Conservation (phyloP, 2,113 vertebrate genomes). For the Nyctereutes procyonoides region DNA sequence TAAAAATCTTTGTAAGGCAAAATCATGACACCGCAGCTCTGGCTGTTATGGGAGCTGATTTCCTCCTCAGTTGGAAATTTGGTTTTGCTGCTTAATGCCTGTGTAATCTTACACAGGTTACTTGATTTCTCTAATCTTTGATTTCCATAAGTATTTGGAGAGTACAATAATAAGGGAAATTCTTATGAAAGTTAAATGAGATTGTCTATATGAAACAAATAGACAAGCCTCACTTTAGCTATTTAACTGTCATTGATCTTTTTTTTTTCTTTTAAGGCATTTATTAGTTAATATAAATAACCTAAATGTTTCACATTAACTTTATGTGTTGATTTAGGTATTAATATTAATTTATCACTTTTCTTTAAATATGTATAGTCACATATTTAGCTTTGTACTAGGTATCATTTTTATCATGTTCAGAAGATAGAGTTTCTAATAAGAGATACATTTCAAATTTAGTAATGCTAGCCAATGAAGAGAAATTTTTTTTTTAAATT, state of each 20-base stretch:
- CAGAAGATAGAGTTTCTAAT: neutral
- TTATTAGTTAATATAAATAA: conserved; percentile 4
- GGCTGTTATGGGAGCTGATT: neutral
- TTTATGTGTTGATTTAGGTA: neutral
- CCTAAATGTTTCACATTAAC: neutral
- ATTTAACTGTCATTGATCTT: neutral
- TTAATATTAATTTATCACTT: neutral
- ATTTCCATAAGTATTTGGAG: neutral
- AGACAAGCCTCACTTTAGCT: neutral
- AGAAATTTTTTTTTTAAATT: neutral
- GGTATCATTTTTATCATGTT: neutral
- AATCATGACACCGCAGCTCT: neutral
- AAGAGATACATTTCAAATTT: neutral
- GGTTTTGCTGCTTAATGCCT: neutral
- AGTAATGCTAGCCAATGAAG: neutral
- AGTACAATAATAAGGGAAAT: neutral
- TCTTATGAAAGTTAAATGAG: neutral
- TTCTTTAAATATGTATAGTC: neutral
- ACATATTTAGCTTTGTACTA: neutral
- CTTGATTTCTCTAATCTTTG: neutral
- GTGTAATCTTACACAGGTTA: neutral
- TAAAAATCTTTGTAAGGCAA: neutral
- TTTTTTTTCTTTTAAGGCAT: neutral
- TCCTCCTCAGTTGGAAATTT: neutral
- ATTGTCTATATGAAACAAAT: neutral